Base-by-base conservation (phyloP, 2,113 vertebrate species). In the Rhombomys opimus region DNA sequence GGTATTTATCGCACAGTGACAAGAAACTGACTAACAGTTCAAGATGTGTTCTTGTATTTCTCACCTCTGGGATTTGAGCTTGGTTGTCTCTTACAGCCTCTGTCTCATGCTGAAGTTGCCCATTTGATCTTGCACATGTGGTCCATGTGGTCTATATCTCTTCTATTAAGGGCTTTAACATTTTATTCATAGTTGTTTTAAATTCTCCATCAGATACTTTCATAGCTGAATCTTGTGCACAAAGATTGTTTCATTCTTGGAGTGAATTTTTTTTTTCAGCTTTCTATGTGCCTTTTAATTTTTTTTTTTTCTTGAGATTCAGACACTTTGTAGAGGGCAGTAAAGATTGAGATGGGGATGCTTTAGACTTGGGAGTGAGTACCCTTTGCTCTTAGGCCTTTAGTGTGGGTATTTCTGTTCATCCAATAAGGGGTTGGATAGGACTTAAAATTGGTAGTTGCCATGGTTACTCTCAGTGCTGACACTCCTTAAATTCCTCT, bases 301-400 rank as follows among this genome's bases (percentile, higher is more conserved):
- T 65, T 94, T 61, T 94, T 61, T 73, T 94, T 73, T 18, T 18
- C 54, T 70, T 80, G 92, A 80, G 54, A 72, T 41, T 59, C 38
- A 57, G 27, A 70, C 1, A 59, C 54, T 41, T 77, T 61, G 52
- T 81, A 23, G 35, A 22, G 10, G 11, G n/a, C 11, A 50, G 14
- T n/a, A 80, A 23, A 89, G 15, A 27, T 15, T 32, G 23, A 73
- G 9, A 7, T 65, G 32, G 57, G 61, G 2, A 41, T 18, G 14
- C 25, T 67, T 67, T 84, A 27, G 65, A 18, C n/a, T 65, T 57
- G 41, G 25, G 52, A 57, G 30, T 27, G 68, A 38, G 35, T 38
- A 1, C 27, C 7, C 25, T 35, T 65, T 76, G 72, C 41, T 52
- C 59, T 52, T 57, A 52, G 57, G 41, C 78, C 11, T 85, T 84